These are phyloP conservation scores for Paramormyrops kingsleyae DNA, from an alignment of 2,113 vertebrate species.

Conservation along the genomic window DNA sequence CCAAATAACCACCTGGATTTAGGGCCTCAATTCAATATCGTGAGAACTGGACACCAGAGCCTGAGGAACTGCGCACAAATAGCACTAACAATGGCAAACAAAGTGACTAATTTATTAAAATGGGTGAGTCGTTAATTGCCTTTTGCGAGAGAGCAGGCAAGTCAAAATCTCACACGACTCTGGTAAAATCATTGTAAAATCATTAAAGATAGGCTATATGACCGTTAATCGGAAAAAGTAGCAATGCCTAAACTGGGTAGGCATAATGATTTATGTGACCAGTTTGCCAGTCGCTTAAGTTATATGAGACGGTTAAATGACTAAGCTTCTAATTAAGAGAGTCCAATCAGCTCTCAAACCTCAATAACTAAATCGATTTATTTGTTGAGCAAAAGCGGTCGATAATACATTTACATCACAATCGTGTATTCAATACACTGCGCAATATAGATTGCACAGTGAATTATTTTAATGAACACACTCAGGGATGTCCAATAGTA, in stretches of 20 bases:
- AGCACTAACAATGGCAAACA: constrained; percentile 51
- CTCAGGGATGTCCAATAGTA: background rate
- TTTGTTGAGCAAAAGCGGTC: background rate
- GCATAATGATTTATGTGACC: background rate
- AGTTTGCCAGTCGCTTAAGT: background rate
- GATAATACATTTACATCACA: background rate
- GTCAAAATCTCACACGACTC: background rate
- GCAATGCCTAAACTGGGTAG: background rate
- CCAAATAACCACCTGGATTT: constrained; percentile 58
- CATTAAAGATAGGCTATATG: background rate
- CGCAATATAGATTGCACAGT: background rate
- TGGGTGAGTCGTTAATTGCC: constrained; percentile 24
- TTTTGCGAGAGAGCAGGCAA: background rate
- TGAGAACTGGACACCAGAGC: constrained; percentile 64
- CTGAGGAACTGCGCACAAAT: constrained; percentile 52
- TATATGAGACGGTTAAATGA: background rate
- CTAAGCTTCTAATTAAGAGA: background rate
- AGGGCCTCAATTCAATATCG: constrained; percentile 55
- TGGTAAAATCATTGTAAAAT: background rate
- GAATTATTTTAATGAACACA: background rate
- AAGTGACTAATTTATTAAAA: constrained; percentile 58
- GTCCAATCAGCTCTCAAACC: background rate
- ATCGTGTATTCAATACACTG: background rate
- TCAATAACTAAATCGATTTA: background rate
- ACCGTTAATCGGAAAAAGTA: background rate